These are phyloP conservation scores for Erebia ligea DNA, from an alignment of 2,888 invertebrate genomes.

Conservation along the genomic window DNA sequence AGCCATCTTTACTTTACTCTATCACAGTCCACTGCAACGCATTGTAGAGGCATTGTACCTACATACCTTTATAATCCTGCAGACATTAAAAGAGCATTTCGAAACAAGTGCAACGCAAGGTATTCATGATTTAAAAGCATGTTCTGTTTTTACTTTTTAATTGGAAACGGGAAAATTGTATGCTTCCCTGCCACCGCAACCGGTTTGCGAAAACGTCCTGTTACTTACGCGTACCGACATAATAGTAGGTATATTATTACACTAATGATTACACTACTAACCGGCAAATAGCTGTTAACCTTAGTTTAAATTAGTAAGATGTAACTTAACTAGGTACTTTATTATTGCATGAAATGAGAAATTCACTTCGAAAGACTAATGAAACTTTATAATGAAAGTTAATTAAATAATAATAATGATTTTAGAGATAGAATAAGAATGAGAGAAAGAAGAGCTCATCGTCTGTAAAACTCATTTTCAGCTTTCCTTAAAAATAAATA, in stretches of 20 bases:
- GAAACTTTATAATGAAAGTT: no score
- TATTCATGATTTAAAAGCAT: slow-evolving; percentile 43
- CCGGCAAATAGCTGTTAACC: neutral
- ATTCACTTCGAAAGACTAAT: neutral
- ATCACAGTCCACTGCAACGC: neutral
- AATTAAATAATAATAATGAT: no score
- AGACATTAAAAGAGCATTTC: slow-evolving; percentile 31
- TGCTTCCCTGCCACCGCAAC: slow-evolving; percentile 34
- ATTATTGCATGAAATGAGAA: neutral
- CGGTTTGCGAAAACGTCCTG: slow-evolving; percentile 62
- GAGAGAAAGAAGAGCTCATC: no score
- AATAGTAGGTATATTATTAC: neutral
- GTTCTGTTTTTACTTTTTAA: slow-evolving; percentile 36
- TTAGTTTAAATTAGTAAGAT: no score
- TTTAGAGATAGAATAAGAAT: no score
- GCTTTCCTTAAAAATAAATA: no score
- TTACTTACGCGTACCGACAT: neutral
- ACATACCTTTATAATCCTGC: neutral
- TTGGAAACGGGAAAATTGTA: slow-evolving; percentile 11
- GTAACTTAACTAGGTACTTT: no score
- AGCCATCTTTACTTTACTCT: neutral
- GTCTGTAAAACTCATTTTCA: no score
- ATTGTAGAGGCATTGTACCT: neutral
- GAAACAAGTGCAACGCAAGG: slow-evolving; percentile 29
- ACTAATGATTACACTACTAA: no score